Conservation (phyloP, 2,113 vertebrate genomes). For the Rafetus swinhoei region DNA sequence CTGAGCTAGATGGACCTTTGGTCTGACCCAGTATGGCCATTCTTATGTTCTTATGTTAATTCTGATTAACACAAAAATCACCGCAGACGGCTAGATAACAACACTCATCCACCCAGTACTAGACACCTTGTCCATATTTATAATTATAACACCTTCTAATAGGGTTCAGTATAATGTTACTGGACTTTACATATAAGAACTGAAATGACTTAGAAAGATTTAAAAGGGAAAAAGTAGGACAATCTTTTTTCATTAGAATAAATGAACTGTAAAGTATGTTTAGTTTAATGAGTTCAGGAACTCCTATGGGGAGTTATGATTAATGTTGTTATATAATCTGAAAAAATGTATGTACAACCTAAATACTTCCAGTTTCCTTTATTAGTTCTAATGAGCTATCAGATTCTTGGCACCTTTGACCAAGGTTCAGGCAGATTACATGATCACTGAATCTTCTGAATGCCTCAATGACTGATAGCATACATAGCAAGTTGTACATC, state of each 20-base stretch:
- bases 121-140: neutral
- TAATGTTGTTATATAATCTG: neutral
- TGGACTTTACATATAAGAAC: neutral
- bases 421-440: neutral
- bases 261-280: neutral
- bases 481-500: rapidly evolving
- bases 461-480: neutral
- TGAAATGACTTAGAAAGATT: neutral
- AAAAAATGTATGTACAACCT: neutral
- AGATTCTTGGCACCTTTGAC: rapidly evolving
- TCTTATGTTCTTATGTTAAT: neutral
- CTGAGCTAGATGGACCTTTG: too few species aligned
- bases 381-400: rapidly evolving
- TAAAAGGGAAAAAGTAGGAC: neutral
- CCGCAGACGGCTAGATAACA: neutral
- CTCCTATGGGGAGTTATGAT: neutral
- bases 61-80: neutral
- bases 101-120: neutral
- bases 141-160: neutral
- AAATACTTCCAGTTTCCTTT: neutral
- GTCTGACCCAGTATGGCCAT: too few species aligned
- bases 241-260: neutral
- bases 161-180: neutral
- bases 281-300: neutral
- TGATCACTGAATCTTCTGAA: neutral